phyloP scores from a whole-genome alignment of 2,113 vertebrate genomes.

The Cottus gobio region DNA sequence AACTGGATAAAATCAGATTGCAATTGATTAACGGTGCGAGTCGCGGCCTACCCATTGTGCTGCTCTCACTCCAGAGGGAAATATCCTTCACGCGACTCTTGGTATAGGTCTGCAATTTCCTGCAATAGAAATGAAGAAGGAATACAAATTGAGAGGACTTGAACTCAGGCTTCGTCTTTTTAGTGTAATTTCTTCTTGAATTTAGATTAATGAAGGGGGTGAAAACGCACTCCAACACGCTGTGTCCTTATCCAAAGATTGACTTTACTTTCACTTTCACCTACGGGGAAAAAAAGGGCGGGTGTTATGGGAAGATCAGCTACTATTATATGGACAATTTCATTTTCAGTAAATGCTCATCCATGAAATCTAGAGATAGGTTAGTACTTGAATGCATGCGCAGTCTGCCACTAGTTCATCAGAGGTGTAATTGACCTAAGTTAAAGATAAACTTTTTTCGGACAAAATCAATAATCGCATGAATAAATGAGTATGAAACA shows the following conservation, averaged over 20 bases:
- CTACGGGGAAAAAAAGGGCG: no score
- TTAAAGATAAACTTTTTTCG: no score
- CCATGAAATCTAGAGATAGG: background rate
- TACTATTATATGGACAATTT: background rate
- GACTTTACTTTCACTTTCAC: background rate
- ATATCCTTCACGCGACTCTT: background rate
- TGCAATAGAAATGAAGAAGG: background rate
- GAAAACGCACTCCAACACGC: background rate
- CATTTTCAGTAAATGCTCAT: background rate
- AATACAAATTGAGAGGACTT: background rate
- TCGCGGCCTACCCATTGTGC: slow-evolving; percentile 34
- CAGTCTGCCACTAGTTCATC: no score
- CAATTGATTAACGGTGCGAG: fast-evolving
- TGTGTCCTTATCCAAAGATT: background rate
- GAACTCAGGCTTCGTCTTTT: background rate
- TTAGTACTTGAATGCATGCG: background rate
- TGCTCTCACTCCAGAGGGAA: background rate
- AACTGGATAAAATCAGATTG: background rate
- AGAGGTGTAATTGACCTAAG: no score
- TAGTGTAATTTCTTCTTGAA: background rate
- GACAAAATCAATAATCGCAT: no score
- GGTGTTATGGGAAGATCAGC: background rate
- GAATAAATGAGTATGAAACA: no score
- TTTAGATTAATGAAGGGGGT: background rate
- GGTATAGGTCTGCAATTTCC: background rate